Evolutionary conservation across 1,140 invertebrate species (phyloP), one percentile per base, ranked within the genome.

Genomic region (Drosophila funebris): DNA sequence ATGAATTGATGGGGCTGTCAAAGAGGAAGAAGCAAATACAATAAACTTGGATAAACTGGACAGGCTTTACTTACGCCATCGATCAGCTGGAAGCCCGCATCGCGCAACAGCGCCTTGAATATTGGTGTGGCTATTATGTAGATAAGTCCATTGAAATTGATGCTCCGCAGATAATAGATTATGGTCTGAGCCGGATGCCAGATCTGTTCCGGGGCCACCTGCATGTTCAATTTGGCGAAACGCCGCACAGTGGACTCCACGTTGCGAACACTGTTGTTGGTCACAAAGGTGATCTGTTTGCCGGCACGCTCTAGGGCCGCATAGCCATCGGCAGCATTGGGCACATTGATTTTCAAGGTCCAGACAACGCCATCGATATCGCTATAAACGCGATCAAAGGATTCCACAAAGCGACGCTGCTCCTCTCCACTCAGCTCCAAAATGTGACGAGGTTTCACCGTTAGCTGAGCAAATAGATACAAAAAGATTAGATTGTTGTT

Each of bases 241-340:
- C 37, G 41, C 3, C n/a, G 4, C 4, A 89, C 76, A 53, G 93
- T 93, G 5, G 90, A 71, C 1, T 93, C 78, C 52, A 89, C 33
- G 0, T 71, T 84, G 20, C 92, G 62, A 0, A 93, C 82, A 61
- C 92, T 94, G 83, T 97, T 97, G 81, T 97, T 97, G 1, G 96
- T 95, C 0, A 96, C 93, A 66, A 94, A 95, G 57, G 94, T 93
- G 0, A 96, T 90, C 46, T 93, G 93, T 88, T 97, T 97, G 1
- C 95, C 95, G 44, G 94, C 77, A 4, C 92, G 73, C 63, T 93
- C 90, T 29, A 96, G 92, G 20, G 92, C 90, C 9, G 83, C 80
- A 39, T 95, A 91, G 18, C 93, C 93, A 3, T 94, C 92, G 0
- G 92, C 81, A 1, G 93, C 92, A 1, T 93, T 93, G 3, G 92